These are phyloP conservation scores for Piaya cayana DNA, from an alignment of 2,113 vertebrate genomes.

Conservation along the genomic window DNA sequence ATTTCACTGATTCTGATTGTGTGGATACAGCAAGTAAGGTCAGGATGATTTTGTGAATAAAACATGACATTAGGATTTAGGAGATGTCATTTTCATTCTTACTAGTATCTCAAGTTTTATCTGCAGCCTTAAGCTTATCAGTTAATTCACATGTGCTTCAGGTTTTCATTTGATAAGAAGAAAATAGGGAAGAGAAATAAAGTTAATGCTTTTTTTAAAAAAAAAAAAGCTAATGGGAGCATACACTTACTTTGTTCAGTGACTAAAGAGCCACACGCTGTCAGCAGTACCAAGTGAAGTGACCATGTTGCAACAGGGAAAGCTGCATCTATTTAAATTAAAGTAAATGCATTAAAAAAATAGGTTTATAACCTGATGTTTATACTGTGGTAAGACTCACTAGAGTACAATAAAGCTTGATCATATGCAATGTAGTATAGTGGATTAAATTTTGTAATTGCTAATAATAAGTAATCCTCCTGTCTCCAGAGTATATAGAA, in stretches of 20 bases:
- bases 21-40: not conserved
- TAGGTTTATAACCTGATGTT: slow-evolving; percentile 2
- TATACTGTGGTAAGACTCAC: not conserved
- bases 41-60: not conserved
- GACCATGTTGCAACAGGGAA: not conserved
- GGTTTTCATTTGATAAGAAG: slow-evolving; percentile 9
- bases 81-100: not conserved
- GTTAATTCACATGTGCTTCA: not conserved
- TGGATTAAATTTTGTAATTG: slow-evolving; percentile 56
- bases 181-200: not conserved
- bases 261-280: not conserved
- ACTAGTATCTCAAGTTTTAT: not conserved
- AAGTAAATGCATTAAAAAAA: slow-evolving; percentile 4
- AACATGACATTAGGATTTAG: not conserved
- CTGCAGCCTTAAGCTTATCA: not conserved
- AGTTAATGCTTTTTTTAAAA: not conserved
- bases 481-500: not conserved
- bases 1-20: not conserved
- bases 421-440: slow-evolving; percentile 16
- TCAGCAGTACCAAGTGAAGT: not conserved
- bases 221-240: not conserved
- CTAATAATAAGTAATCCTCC: slow-evolving; percentile 54
- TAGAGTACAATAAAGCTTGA: slow-evolving; percentile 29
- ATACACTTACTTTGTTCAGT: not conserved
- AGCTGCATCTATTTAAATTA: not conserved